A percentile compares a stretch with the other conserved stretches of the same genome.
phyloP scores from a whole-genome alignment of 2,113 vertebrate species.

The Pseudopipra pipra region DNA sequence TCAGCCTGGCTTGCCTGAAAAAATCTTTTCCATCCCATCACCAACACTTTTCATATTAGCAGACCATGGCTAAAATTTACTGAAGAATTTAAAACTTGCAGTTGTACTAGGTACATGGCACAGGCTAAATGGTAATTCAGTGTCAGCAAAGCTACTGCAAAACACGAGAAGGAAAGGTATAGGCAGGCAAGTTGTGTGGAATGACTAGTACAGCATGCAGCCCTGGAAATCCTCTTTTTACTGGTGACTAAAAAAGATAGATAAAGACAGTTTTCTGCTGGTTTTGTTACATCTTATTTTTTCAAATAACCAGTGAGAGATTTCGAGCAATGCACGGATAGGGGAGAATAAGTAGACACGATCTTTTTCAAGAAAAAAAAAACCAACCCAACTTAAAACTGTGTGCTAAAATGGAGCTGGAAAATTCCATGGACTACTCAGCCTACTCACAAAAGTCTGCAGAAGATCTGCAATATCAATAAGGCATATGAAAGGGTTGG shows the following conservation, averaged over 20 bases:
- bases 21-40: background rate
- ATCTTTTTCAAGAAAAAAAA: background rate
- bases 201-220: background rate
- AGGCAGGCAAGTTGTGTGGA: background rate
- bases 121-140: background rate
- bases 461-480: background rate
- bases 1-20: background rate
- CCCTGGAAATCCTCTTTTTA: background rate
- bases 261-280: background rate
- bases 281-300: background rate
- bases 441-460: background rate
- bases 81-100: background rate
- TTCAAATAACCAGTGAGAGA: background rate
- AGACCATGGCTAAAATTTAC: background rate
- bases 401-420: background rate
- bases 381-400: background rate
- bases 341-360: background rate
- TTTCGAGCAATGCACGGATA: background rate
- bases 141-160: background rate
- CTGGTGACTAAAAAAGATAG: background rate
- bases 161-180: background rate
- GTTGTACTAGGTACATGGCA: background rate
- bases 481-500: background rate
- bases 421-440: background rate
- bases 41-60: background rate